Percentiles rank a stretch among this genome's conserved stretches.
Evolutionary conservation across 2,797 vertebrate genomes (phyloP).

Genomic region (Varecia variegata): DNA sequence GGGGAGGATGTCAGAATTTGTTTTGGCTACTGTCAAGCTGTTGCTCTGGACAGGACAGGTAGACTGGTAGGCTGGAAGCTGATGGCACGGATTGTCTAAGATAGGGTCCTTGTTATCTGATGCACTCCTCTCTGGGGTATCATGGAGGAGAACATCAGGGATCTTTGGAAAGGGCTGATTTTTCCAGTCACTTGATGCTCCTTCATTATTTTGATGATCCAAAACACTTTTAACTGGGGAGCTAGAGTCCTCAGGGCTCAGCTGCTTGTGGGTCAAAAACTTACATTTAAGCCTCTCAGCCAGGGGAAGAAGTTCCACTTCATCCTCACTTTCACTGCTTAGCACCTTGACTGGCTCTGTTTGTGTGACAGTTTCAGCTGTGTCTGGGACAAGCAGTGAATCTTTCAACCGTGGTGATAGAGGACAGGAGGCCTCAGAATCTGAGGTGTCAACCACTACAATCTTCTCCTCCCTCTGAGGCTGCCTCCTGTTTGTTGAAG

Average conservation of each 20-base stretch:
- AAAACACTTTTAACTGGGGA: neutral
- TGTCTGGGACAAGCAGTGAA: neutral
- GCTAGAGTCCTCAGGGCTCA: neutral
- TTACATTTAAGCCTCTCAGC: constrained; percentile 80
- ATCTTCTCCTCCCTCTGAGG: neutral
- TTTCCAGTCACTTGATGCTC: rapidly evolving
- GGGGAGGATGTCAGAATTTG: neutral
- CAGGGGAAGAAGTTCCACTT: constrained; percentile 82
- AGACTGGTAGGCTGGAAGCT: neutral
- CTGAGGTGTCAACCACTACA: constrained; percentile 51
- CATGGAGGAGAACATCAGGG: neutral
- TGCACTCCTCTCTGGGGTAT: neutral
- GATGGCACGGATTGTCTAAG: rapidly evolving
- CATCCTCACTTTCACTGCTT: constrained; percentile 87
- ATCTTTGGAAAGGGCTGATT: neutral
- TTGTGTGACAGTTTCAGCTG: neutral
- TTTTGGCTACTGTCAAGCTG: neutral
- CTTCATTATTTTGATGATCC: neutral
- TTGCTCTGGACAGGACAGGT: neutral
- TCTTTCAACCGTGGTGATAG: neutral
- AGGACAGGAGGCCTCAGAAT: neutral
- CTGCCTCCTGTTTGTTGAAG: constrained; percentile 24
- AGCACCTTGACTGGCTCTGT: constrained; percentile 74
- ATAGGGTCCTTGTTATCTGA: neutral
- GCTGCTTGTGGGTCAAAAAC: neutral